phyloP scores from a whole-genome alignment of 2,797 vertebrate genomes.

The Potorous gilbertii region DNA sequence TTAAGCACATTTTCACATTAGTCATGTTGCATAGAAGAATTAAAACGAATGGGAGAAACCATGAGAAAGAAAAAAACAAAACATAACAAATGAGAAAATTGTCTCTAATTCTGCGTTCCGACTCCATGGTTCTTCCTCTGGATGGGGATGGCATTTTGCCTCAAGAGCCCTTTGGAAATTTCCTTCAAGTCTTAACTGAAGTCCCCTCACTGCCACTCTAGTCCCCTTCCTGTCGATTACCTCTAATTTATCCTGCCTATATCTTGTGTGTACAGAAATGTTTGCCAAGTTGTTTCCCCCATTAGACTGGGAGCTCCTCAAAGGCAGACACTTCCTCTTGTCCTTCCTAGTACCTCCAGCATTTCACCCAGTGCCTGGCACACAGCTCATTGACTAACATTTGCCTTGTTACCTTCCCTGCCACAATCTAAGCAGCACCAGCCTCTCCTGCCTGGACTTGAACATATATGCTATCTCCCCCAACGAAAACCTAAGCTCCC shows the following conservation, averaged over 20 bases:
- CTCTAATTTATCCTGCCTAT: background rate
- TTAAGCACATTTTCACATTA: too few relatives aligned
- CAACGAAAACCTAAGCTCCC: background rate
- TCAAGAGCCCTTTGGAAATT: background rate
- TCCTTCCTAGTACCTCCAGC: background rate
- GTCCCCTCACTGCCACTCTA: too few relatives aligned
- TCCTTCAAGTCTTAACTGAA: background rate
- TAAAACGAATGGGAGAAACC: too few relatives aligned
- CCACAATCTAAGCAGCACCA: background rate
- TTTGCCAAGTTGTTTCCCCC: background rate
- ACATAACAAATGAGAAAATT: too few relatives aligned
- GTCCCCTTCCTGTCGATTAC: background rate
- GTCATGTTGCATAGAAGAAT: too few relatives aligned
- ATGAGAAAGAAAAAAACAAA: too few relatives aligned
- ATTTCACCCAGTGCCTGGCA: background rate
- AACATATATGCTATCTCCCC: background rate
- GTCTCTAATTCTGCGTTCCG: too few relatives aligned
- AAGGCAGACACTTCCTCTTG: background rate
- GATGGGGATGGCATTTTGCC: too few relatives aligned
- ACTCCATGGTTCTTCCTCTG: too few relatives aligned
- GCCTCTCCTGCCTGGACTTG: background rate
- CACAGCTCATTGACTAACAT: background rate
- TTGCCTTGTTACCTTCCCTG: background rate
- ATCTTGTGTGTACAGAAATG: background rate
- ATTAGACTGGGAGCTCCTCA: background rate